Evolutionary conservation across 2,797 vertebrate genomes (phyloP), one percentile per base, ranked within the genome.

Genomic region (Hipposideros larvatus): DNA sequence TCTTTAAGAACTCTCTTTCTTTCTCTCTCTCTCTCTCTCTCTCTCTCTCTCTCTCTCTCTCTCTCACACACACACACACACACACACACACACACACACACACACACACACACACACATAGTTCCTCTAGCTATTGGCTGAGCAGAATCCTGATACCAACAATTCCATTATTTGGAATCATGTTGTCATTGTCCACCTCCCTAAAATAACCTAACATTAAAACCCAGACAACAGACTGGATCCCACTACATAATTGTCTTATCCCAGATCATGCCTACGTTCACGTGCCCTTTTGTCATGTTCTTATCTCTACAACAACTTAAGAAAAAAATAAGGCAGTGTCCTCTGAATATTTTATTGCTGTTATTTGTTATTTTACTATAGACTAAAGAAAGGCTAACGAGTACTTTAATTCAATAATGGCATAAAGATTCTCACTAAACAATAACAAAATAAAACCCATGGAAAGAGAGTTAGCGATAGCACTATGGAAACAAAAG

Each of bases 361-460:
- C 28, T 91, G 14, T 71, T 34, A 19, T 59, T 53, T 83, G 22
- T 85, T 61, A 79, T 46, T 95, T 87, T 65, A 71, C 15, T 78
- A 6, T 24, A 84, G 16, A 88, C 19, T 51, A 83, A 70, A 48
- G 37, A 75, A 61, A 75, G n/a, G 51, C 21, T 31, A 63, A 51
- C 8, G 70, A 75, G 7, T 16, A 66, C 79, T 79, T 75, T 75
- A 61, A 87, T 66, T 74, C 66, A 55, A 8, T 89, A 41, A 71
- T 2, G 3, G 13, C 48, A 11, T 55, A 73, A 61, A 92, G 59
- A 48, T 4, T 87, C 51, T 95, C 70, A 63, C 55, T 88, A 66
- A 89, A 74, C 28, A 86, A 74, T 48, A 91, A 65, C 37, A 87
- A 95, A 90, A 87, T 86, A 77, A 91, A 96, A 80, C 9, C 41